phyloP scores from a whole-genome alignment of 1,140 invertebrate genomes.

The Pseudomyrmex dendroicus region DNA sequence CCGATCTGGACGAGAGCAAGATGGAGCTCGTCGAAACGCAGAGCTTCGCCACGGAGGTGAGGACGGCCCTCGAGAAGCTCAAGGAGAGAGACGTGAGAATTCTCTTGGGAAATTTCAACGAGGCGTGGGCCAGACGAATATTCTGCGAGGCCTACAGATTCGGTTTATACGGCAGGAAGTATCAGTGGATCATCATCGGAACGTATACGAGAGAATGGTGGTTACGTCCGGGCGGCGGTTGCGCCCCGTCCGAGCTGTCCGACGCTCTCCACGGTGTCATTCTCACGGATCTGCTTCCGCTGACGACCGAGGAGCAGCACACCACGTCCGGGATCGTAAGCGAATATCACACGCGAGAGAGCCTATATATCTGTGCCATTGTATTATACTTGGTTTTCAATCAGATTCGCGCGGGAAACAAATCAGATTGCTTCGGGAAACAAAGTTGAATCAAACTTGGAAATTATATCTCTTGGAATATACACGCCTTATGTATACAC shows the following conservation, averaged over 20 bases:
- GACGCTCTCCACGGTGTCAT: constrained; percentile 96
- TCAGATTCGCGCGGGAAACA: constrained; percentile 13
- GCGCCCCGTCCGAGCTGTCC: constrained; percentile 91
- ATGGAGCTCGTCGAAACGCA: constrained; percentile 96
- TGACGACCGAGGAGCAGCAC: constrained; percentile 90
- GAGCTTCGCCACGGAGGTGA: constrained; percentile 97
- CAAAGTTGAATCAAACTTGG: not conserved
- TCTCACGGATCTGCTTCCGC: constrained; percentile 92
- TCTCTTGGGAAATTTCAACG: constrained; percentile 98
- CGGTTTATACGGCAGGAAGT: constrained; percentile 95
- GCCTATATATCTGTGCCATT: too few species aligned
- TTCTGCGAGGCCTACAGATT: constrained; percentile 96
- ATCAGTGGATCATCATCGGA: constrained; percentile 98
- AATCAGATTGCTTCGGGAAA: constrained; percentile 6
- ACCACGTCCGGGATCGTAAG: constrained; percentile 97
- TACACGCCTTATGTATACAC: too few species aligned
- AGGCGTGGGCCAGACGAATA: constrained; percentile 95
- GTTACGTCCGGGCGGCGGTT: constrained; percentile 88
- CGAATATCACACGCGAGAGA: constrained; percentile 65
- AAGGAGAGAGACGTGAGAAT: constrained; percentile 97
- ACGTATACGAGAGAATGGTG: constrained; percentile 93
- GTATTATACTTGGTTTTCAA: constrained; percentile 11
- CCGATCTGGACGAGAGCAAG: constrained; percentile 92
- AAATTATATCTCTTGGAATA: not conserved
- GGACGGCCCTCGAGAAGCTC: constrained; percentile 92